These are phyloP conservation scores for Hirtodrosophila confusa DNA, from an alignment of 2,888 invertebrate genomes.

Conservation along the genomic window DNA sequence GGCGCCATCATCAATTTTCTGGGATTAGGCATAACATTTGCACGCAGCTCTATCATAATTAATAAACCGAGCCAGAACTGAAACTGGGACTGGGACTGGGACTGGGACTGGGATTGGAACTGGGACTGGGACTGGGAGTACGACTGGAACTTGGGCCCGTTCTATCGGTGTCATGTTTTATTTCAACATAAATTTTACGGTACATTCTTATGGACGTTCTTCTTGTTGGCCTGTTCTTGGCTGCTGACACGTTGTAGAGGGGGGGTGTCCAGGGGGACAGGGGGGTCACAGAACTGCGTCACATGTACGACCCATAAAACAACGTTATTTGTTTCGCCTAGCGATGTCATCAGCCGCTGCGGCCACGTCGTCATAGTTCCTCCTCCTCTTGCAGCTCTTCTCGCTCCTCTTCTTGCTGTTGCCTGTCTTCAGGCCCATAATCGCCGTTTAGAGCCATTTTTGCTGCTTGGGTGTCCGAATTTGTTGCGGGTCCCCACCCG, in stretches of 20 bases:
- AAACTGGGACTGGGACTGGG: conserved; percentile 2
- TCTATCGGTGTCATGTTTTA: conserved; percentile 57
- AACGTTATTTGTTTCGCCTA: conserved; percentile 64
- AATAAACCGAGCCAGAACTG: conserved; percentile 50
- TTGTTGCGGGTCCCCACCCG: conserved; percentile 53
- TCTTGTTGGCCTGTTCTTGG: conserved; percentile 17
- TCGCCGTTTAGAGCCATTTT: conserved; percentile 65
- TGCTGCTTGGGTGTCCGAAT: conserved; percentile 74
- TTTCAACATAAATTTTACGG: conserved; percentile 70
- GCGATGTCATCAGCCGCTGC: conserved; percentile 57
- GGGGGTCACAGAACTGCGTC: conserved; percentile 18
- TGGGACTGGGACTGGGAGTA: background rate
- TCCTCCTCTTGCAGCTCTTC: too few relatives aligned
- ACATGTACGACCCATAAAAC: conserved; percentile 71
- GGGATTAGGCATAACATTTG: conserved; percentile 55
- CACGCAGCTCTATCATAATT: conserved; percentile 63
- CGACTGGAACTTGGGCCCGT: conserved; percentile 13
- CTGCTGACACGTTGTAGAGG: conserved; percentile 22
- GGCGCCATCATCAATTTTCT: conserved; percentile 69
- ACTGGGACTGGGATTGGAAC: conserved; percentile 1
- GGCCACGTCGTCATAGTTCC: conserved; percentile 32
- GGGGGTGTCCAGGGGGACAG: background rate
- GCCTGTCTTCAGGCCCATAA: conserved; percentile 51
- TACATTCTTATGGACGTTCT: conserved; percentile 36
- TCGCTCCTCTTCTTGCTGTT: too few relatives aligned